phyloP scores from a whole-genome alignment of 92 coral and sea anemone species.

The Diadumene lineata region DNA sequence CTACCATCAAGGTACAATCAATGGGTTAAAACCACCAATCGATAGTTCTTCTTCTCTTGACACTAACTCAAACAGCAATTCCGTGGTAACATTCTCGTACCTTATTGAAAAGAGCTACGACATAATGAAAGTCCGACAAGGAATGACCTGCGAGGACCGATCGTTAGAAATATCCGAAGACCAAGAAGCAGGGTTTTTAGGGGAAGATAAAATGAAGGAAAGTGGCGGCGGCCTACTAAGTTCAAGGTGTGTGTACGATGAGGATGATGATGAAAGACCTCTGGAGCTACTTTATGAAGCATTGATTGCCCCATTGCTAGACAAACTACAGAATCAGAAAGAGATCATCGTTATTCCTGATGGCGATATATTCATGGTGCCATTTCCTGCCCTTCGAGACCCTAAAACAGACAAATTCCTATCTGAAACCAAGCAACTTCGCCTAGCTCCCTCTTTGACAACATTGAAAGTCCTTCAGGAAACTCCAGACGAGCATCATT shows the following conservation, averaged over 20 bases:
- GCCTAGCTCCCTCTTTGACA: constrained; percentile 5
- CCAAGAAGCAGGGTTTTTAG: not conserved
- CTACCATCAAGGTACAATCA: not conserved
- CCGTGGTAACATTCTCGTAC: not conserved
- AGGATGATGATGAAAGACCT: not conserved
- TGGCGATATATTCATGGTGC: not conserved
- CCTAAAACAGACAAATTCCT: not conserved
- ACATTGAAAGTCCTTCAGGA: not conserved
- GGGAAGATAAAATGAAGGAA: not conserved
- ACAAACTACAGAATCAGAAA: not conserved
- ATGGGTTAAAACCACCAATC: not conserved
- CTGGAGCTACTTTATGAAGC: constrained; percentile 9
- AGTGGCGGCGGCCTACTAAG: not conserved
- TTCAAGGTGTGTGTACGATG: not conserved
- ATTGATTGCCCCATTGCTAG: not conserved
- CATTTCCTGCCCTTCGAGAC: not conserved
- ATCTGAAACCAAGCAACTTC: not conserved
- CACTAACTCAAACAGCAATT: not conserved
- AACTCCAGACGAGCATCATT: not conserved
- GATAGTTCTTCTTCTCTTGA: not conserved
- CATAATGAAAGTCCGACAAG: not conserved
- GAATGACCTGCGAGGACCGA: constrained; percentile 6
- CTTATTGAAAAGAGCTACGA: not conserved
- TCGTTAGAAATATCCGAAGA: not conserved
- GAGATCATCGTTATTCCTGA: constrained; percentile 14